These are phyloP conservation scores for Babyrousa celebensis DNA, from an alignment of 2,797 vertebrate species.

Conservation along the genomic window DNA sequence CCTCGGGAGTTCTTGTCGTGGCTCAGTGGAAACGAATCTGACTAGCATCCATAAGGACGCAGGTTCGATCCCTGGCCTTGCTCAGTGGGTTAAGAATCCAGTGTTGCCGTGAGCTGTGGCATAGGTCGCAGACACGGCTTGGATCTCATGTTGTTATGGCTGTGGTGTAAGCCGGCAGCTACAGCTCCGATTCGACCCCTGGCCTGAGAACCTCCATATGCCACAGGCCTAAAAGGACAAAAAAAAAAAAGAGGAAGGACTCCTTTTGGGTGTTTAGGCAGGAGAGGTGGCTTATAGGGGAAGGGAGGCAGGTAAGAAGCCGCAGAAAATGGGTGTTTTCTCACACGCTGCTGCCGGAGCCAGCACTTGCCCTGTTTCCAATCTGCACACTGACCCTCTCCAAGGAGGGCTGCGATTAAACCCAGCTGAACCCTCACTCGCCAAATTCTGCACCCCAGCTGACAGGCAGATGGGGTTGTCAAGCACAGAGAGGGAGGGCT, in stretches of 20 bases:
- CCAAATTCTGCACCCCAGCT: conserved; percentile 87
- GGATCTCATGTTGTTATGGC: too few species aligned
- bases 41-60: too few species aligned
- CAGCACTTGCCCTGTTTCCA: conserved; percentile 85
- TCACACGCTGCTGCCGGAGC: conserved; percentile 80
- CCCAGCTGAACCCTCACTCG: conserved; percentile 83
- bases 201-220: too few species aligned
- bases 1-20: too few species aligned
- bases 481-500: conserved; percentile 87
- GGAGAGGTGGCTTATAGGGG: background rate
- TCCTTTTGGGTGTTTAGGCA: background rate
- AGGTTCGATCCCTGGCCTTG: too few species aligned
- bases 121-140: too few species aligned
- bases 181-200: too few species aligned
- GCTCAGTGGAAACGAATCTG: too few species aligned
- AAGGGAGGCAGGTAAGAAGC: background rate
- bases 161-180: too few species aligned
- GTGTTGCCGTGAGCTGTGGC: too few species aligned
- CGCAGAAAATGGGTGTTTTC: conserved; percentile 71
- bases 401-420: conserved; percentile 86
- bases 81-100: too few species aligned
- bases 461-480: conserved; percentile 89
- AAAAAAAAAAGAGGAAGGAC: background rate
- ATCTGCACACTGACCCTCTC: conserved; percentile 85
- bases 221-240: too few species aligned